A percentile compares a stretch with the other conserved stretches of the same genome.
Conservation (phyloP, 2,888 invertebrate species). For the Pseudoips prasinana region DNA sequence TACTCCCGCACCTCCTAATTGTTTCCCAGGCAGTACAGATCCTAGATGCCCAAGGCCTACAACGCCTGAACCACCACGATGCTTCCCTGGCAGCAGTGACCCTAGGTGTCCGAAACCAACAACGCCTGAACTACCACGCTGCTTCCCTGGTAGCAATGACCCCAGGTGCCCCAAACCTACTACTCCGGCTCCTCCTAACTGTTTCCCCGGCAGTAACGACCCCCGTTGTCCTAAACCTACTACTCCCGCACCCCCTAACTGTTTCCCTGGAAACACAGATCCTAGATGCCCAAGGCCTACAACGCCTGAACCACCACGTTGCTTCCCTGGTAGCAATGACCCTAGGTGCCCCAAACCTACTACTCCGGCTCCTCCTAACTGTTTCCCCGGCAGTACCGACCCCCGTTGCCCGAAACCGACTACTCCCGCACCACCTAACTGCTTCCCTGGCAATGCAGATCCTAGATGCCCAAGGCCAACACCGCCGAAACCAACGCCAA, state of each 20-base stretch:
- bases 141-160: conserved; percentile 16
- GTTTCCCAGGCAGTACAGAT: conserved; percentile 38
- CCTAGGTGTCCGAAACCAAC: conserved; percentile 45
- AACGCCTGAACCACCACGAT: conserved; percentile 39
- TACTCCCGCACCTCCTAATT: conserved; percentile 26
- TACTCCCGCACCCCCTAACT: conserved; percentile 36
- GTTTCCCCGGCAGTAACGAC: conserved; percentile 34
- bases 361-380: conserved; percentile 38
- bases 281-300: conserved; percentile 50
- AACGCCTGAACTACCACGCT: conserved; percentile 17
- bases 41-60: conserved; percentile 38
- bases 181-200: conserved; percentile 12
- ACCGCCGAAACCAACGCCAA: conserved; percentile 40
- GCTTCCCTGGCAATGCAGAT: conserved; percentile 48
- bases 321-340: conserved; percentile 48
- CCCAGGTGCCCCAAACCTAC: conserved; percentile 18
- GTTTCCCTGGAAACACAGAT: conserved; percentile 44
- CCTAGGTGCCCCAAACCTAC: conserved; percentile 47
- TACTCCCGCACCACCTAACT: conserved; percentile 42
- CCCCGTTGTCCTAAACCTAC: conserved; percentile 31
- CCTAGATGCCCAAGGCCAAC: conserved; percentile 47
- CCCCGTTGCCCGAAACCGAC: conserved; percentile 50
- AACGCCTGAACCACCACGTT: conserved; percentile 42
- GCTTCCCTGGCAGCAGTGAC: conserved; percentile 43
- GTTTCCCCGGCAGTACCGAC: conserved; percentile 44